Evolutionary conservation across 2,113 vertebrate species (phyloP).

Genomic region (Halcyon malimbica): DNA sequence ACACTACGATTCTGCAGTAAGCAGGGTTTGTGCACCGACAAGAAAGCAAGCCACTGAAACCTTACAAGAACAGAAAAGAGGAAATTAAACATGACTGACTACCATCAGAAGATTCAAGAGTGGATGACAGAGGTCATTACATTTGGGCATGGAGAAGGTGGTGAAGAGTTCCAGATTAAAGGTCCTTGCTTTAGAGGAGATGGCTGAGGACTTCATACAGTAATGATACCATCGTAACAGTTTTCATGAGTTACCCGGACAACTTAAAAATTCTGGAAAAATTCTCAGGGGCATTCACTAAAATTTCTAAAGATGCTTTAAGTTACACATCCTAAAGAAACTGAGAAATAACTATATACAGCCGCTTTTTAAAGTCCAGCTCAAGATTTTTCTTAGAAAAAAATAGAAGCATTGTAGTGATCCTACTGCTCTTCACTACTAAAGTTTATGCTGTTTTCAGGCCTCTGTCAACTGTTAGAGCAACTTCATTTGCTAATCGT

Average conservation of each 20-base stretch:
- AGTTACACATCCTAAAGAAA: not conserved
- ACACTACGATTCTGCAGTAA: not conserved
- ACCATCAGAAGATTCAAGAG: not conserved
- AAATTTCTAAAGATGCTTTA: not conserved
- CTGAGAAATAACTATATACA: not conserved
- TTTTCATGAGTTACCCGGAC: not conserved
- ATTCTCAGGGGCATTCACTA: not conserved
- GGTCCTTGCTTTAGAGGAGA: not conserved
- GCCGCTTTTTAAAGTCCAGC: not conserved
- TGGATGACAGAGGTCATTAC: not conserved
- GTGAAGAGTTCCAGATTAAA: not conserved
- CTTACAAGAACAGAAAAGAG: not conserved
- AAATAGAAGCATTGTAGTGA: not conserved
- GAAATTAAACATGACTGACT: not conserved
- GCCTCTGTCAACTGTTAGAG: not conserved
- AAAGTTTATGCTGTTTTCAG: not conserved
- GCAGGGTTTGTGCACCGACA: not conserved
- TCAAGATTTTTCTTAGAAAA: not conserved
- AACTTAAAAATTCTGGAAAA: not conserved
- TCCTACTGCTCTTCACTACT: not conserved
- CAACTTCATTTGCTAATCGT: not conserved
- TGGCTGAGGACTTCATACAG: not conserved
- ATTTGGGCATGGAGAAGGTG: not conserved
- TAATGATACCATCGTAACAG: accelerated
- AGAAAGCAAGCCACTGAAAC: not conserved